Evolutionary conservation across 2,113 vertebrate genomes (phyloP).

Genomic region (Penelope pileata): DNA sequence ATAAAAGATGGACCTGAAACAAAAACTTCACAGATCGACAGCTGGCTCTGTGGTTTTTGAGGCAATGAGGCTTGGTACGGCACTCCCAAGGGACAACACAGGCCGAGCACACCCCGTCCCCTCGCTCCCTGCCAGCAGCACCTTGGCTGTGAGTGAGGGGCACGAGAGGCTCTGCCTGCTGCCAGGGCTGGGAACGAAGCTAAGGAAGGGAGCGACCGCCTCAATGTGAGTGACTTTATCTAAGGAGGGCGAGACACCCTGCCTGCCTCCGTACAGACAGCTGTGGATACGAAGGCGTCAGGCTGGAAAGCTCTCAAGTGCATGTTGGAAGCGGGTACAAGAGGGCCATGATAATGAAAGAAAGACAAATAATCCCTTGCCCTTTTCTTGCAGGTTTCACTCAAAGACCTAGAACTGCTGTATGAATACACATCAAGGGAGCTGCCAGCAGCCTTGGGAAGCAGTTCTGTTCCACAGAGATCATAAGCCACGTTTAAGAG

Average conservation of each 20-base stretch:
- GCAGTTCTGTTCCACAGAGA: background rate
- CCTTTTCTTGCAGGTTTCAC: constrained; percentile 43
- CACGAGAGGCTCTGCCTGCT: background rate
- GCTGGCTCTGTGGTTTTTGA: background rate
- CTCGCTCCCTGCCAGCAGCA: background rate
- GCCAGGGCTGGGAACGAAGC: background rate
- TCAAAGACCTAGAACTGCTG: background rate
- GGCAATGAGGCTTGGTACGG: background rate
- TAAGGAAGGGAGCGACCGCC: background rate
- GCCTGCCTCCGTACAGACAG: background rate
- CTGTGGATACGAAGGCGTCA: constrained; percentile 30
- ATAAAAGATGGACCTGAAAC: background rate
- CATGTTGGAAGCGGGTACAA: background rate
- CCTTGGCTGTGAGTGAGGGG: background rate
- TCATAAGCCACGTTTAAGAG: background rate
- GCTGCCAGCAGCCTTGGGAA: background rate
- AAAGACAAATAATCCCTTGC: constrained; percentile 51
- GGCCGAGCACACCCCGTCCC: too few relatives aligned
- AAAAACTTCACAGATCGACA: background rate
- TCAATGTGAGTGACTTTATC: background rate
- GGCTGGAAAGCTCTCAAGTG: background rate
- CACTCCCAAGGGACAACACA: too few relatives aligned
- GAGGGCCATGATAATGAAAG: background rate
- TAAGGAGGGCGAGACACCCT: background rate
- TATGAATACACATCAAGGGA: background rate